Conservation (phyloP, 2,888 invertebrate genomes). For the Plagiodera versicolora region DNA sequence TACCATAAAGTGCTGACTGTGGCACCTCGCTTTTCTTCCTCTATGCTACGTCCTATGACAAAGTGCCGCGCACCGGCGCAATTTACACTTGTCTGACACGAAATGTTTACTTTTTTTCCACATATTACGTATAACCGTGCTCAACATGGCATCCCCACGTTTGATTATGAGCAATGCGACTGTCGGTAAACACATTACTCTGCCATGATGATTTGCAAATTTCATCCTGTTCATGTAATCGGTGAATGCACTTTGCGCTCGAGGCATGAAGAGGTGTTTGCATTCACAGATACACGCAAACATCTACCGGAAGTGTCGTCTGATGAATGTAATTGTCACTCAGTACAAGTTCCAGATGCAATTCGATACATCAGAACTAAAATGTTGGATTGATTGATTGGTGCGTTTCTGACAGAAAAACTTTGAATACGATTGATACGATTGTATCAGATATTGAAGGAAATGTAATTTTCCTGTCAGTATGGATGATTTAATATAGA, state of each 20-base stretch:
- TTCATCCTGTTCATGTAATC: constrained; percentile 11
- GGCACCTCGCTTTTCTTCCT: constrained; percentile 34
- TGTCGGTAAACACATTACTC: background rate
- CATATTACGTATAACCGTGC: constrained; percentile 18
- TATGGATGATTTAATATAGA: too few species aligned
- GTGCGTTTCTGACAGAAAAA: background rate
- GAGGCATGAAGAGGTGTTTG: background rate
- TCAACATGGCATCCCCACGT: constrained; percentile 9
- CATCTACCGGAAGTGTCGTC: background rate
- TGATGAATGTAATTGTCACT: background rate
- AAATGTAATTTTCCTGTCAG: too few species aligned
- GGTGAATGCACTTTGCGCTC: background rate
- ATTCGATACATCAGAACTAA: background rate
- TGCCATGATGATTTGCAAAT: constrained; percentile 1
- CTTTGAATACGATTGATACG: background rate
- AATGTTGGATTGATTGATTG: background rate
- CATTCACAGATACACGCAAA: background rate
- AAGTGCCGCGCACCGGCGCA: constrained; percentile 37
- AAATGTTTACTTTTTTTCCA: constrained; percentile 36
- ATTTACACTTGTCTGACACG: constrained; percentile 46
- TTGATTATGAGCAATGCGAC: constrained; percentile 6
- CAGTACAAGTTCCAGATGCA: background rate
- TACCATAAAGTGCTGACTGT: constrained; percentile 27
- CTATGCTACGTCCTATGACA: constrained; percentile 31
- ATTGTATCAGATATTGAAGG: background rate